Evolutionary conservation across 2,888 invertebrate genomes (phyloP), one percentile per base, ranked within the genome.

Genomic region (Dioctria linearis): DNA sequence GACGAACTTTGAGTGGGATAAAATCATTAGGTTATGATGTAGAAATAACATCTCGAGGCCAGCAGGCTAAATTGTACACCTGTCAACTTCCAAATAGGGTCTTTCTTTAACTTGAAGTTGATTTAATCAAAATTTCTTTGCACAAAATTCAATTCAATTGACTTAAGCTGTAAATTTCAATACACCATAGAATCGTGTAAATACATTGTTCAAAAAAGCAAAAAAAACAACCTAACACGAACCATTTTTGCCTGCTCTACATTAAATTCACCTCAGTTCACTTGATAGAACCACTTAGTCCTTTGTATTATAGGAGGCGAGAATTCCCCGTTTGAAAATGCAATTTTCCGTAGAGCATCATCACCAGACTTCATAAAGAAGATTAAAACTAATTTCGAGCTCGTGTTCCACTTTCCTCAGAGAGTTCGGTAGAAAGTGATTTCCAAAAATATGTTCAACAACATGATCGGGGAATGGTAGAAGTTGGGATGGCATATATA

Each of bases 381-480:
- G 71, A 71, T 71, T 71, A 71, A 71, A 71, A 71, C 71, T 71
- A 71, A 71, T 71, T 71, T 40, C 25, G 40, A 11, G 54, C 39
- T 39, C 54, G 37, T 71, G 71, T 51, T 54, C 46, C 51, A 25
- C 25, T 25, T 25, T 25, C 25, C 25, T 25, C 25, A 25, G 49
- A 25, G 49, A 37, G 49, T 46, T 37, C 51, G 0, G n/a, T 37
- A 39, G 71, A 49, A 8, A 51, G 54, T 11, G 25, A 51, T 71
- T 71, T 51, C 9, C 51, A 71, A 71, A 71, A 71, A 39, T 71
- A 4, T 54, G 71, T 51, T 51, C 49, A 51, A 54, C 71, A 54
- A 25, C 25, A 25, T 25, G 25, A 25, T 25, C 2, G 25, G 25
- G 25, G 25, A 25, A 25, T 25, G 25, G 25, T 25, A 2, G 25